These are phyloP conservation scores for Melanotaenia parkinsoni DNA, from an alignment of 2,797 vertebrate genomes.

Conservation along the genomic window DNA sequence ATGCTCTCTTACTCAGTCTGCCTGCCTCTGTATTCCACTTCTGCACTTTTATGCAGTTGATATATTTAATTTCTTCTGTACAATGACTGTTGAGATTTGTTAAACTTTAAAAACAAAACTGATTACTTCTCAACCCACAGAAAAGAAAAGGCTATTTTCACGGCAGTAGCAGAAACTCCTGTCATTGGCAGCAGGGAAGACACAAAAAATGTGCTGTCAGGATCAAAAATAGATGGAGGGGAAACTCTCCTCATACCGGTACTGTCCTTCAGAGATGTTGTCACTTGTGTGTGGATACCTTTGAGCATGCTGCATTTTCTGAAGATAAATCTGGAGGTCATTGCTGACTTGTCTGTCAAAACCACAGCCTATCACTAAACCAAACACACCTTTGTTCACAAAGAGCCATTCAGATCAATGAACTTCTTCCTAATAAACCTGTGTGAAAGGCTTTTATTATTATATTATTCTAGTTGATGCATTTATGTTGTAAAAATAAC, in stretches of 20 bases:
- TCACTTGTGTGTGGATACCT: slow-evolving; percentile 20
- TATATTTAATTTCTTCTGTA: slow-evolving; percentile 49
- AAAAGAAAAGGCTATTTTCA: slow-evolving; percentile 57
- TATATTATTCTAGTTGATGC: too few species aligned
- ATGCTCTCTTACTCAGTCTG: slow-evolving; percentile 56
- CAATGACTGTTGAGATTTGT: slow-evolving; percentile 52
- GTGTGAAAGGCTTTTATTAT: too few species aligned
- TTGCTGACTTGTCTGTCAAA: slow-evolving; percentile 2
- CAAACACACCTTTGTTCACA: too few species aligned
- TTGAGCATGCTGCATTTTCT: slow-evolving; percentile 11
- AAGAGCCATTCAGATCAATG: too few species aligned
- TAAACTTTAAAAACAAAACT: slow-evolving; percentile 43
- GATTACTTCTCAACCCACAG: slow-evolving; percentile 36
- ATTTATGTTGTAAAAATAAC: too few species aligned
- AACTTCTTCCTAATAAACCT: too few species aligned
- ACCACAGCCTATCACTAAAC: slow-evolving; percentile 30
- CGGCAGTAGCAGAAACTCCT: slow-evolving; percentile 54
- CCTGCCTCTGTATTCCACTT: slow-evolving; percentile 48
- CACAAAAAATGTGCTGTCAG: slow-evolving; percentile 55
- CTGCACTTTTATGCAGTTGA: slow-evolving; percentile 39
- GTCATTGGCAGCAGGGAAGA: slow-evolving; percentile 48
- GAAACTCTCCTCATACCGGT: slow-evolving; percentile 39
- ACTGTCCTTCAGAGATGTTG: slow-evolving; percentile 27
- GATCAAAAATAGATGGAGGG: slow-evolving; percentile 61
- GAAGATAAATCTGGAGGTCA: slow-evolving; percentile 40